Evolutionary conservation across 1,140 invertebrate species (phyloP).

Genomic region (Drosophila watanabei): DNA sequence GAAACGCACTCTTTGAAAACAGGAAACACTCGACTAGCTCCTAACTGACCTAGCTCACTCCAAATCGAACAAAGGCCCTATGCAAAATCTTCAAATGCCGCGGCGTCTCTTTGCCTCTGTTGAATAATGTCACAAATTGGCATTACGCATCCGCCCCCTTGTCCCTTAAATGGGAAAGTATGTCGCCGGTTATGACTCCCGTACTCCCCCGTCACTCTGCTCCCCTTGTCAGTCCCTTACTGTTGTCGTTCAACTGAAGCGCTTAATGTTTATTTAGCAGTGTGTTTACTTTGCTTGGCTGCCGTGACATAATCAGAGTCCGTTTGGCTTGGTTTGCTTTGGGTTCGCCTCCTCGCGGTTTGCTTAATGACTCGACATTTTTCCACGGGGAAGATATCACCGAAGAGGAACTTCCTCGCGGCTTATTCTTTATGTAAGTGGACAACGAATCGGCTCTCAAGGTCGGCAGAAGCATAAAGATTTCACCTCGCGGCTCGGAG

Average conservation of each 20-base stretch:
- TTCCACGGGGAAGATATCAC: slow-evolving; percentile 3
- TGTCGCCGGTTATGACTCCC: slow-evolving; percentile 50
- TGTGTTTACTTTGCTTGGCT: slow-evolving; percentile 39
- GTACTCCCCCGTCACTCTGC: background rate
- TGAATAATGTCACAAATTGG: slow-evolving; percentile 76
- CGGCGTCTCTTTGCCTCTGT: slow-evolving; percentile 15
- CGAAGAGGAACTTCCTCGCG: slow-evolving; percentile 27
- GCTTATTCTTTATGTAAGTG: slow-evolving; percentile 59
- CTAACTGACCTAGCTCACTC: slow-evolving; percentile 50
- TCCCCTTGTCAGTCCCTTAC: background rate
- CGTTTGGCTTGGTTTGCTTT: slow-evolving; percentile 50
- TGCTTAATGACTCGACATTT: slow-evolving; percentile 63
- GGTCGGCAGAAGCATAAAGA: slow-evolving; percentile 56
- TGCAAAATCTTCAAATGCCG: slow-evolving; percentile 48
- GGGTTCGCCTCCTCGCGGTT: slow-evolving; percentile 11
- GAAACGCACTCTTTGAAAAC: slow-evolving; percentile 17
- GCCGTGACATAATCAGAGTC: slow-evolving; percentile 65
- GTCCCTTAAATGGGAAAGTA: slow-evolving; percentile 70
- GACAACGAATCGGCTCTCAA: slow-evolving; percentile 29
- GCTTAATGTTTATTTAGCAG: slow-evolving; percentile 73
- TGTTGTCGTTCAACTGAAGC: slow-evolving; percentile 64
- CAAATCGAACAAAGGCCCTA: slow-evolving; percentile 37
- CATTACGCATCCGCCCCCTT: slow-evolving; percentile 62
- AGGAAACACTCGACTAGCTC: slow-evolving; percentile 16
- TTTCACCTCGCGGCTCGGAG: slow-evolving; percentile 50